A percentile compares a stretch with the other conserved stretches of the same genome.
Conservation (phyloP, 1,140 invertebrate species). For the Caenorhabditis remanei region DNA sequence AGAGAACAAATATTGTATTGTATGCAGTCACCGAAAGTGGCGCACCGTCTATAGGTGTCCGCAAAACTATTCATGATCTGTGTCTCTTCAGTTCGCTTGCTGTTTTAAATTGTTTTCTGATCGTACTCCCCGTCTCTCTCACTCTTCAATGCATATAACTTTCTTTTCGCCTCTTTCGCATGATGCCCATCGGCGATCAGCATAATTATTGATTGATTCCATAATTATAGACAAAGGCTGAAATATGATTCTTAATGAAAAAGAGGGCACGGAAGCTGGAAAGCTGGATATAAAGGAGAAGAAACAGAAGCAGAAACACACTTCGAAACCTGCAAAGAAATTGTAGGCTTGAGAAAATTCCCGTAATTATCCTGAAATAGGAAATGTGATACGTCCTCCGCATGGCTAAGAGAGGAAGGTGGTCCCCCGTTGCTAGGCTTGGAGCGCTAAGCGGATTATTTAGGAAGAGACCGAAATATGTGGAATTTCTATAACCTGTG, state of each 20-base stretch:
- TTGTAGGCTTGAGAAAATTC: no score
- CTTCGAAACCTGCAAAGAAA: no score
- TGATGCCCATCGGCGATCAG: constrained; percentile 33
- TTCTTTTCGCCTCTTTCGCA: neutral
- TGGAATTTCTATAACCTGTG: neutral
- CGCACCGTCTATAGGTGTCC: constrained; percentile 49
- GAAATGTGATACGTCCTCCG: neutral
- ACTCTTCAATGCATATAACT: constrained; percentile 16
- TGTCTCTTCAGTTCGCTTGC: neutral
- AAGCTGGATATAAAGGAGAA: neutral
- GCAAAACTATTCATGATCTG: constrained; percentile 38
- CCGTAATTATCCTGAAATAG: no score
- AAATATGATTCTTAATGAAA: neutral
- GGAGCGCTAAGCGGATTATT: constrained; percentile 24
- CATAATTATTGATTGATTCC: constrained; percentile 26
- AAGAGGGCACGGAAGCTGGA: neutral
- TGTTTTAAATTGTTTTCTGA: neutral
- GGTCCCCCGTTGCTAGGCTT: constrained; percentile 14
- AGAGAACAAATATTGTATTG: constrained; percentile 56
- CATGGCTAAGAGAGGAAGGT: neutral
- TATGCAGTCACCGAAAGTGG: constrained; percentile 53
- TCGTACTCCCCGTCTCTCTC: constrained; percentile 23
- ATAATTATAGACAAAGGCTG: no score
- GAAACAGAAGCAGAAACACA: no score
- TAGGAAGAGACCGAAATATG: neutral